A percentile compares a stretch with the other conserved stretches of the same genome.
Evolutionary conservation across 2,888 invertebrate genomes (phyloP).

Genomic region (Hymenopus coronatus): DNA sequence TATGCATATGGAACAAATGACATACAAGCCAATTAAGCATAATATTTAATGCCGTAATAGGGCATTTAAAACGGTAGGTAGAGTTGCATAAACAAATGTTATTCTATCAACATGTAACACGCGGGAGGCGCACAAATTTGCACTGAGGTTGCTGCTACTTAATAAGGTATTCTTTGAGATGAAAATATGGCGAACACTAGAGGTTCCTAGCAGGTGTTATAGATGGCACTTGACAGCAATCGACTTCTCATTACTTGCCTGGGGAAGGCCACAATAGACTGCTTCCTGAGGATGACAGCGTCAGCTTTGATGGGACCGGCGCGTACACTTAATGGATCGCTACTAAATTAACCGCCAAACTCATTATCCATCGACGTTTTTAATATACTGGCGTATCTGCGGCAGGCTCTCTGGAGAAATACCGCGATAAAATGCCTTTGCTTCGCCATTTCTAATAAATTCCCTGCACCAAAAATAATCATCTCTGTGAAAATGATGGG

Average conservation of each 20-base stretch:
- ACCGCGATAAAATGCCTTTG: background rate
- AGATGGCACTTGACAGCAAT: background rate
- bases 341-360: background rate
- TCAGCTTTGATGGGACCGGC: background rate
- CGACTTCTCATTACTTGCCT: background rate
- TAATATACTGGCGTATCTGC: background rate
- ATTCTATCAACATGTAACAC: no score
- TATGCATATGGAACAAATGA: no score
- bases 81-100: no score
- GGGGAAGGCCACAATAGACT: background rate
- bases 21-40: no score
- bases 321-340: background rate
- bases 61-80: no score
- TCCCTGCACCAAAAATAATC: no score
- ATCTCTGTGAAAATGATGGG: no score
- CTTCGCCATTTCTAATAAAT: background rate
- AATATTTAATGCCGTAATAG: no score
- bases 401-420: background rate
- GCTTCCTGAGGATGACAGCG: background rate
- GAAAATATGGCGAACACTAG: no score
- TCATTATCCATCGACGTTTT: background rate
- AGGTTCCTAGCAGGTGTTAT: background rate
- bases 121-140: no score
- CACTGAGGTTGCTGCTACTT: no score
- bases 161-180: no score